These are phyloP conservation scores for Drymodes brunneopygia DNA, from an alignment of 2,113 vertebrate species.

Conservation along the genomic window DNA sequence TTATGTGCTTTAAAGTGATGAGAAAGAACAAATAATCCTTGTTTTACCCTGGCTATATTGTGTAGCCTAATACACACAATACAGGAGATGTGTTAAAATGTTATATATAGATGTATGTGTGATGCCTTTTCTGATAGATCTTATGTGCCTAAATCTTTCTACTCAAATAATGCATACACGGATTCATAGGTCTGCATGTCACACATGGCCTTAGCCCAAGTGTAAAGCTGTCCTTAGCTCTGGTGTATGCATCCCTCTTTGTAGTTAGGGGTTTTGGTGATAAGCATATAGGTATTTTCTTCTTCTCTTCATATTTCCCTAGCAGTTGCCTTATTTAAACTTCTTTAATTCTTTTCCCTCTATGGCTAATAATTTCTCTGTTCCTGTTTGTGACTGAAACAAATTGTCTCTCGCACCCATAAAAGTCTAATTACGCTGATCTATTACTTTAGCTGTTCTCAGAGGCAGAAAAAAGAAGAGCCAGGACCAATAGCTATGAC, in stretches of 20 bases:
- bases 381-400: neutral
- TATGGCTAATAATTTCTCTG: neutral
- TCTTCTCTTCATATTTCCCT: neutral
- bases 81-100: neutral
- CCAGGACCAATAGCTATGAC: conserved; percentile 43
- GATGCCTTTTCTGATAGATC: neutral
- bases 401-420: neutral
- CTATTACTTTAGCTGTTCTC: conserved; percentile 37
- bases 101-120: neutral
- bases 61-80: neutral
- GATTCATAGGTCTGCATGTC: neutral
- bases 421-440: conserved; percentile 22
- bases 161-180: neutral
- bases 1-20: neutral
- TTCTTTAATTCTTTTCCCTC: neutral
- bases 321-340: neutral
- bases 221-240: neutral
- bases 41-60: neutral
- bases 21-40: neutral
- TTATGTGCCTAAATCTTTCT: neutral
- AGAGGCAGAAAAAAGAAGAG: neutral
- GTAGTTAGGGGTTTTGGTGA: neutral
- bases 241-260: fast-evolving
- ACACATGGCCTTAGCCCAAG: neutral
- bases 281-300: neutral